phyloP scores from a whole-genome alignment of 2,113 vertebrate species.

The Nansenia antarctica region DNA sequence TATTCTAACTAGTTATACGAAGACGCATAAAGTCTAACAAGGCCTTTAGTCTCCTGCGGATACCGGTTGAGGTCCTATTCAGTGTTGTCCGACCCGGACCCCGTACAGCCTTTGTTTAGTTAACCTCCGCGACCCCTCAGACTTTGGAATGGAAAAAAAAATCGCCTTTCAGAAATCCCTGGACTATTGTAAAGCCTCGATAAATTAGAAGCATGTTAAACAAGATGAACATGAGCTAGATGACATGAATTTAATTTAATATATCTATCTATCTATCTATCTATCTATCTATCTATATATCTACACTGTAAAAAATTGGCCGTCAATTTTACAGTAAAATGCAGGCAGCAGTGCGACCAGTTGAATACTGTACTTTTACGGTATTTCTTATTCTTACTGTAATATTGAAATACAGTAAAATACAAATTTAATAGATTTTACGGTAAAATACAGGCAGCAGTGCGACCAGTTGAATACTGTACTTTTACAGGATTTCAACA shows the following conservation, averaged over 20 bases:
- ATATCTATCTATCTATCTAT: no score
- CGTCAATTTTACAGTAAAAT: no score
- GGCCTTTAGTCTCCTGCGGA: constrained; percentile 80
- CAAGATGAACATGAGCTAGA: constrained; percentile 39
- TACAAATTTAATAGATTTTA: no score
- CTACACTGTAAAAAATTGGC: no score
- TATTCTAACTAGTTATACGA: constrained; percentile 79
- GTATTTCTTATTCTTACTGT: no score
- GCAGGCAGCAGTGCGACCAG: no score
- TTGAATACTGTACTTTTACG: no score
- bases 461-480: no score
- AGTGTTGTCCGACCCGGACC: constrained; percentile 90
- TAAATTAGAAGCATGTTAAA: constrained; percentile 44
- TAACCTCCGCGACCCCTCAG: constrained; percentile 85
- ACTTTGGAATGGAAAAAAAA: constrained; percentile 79
- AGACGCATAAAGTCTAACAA: constrained; percentile 85
- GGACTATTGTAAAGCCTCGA: constrained; percentile 47
- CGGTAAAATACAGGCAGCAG: no score
- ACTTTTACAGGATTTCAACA: no score
- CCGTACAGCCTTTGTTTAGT: constrained; percentile 90
- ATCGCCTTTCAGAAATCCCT: constrained; percentile 53
- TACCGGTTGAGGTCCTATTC: constrained; percentile 82
- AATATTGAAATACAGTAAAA: no score
- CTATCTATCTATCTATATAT: no score
- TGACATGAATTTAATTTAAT: not conserved